Evolutionary conservation across 2,888 invertebrate species (phyloP).

Genomic region (Epirrhoe alternata): DNA sequence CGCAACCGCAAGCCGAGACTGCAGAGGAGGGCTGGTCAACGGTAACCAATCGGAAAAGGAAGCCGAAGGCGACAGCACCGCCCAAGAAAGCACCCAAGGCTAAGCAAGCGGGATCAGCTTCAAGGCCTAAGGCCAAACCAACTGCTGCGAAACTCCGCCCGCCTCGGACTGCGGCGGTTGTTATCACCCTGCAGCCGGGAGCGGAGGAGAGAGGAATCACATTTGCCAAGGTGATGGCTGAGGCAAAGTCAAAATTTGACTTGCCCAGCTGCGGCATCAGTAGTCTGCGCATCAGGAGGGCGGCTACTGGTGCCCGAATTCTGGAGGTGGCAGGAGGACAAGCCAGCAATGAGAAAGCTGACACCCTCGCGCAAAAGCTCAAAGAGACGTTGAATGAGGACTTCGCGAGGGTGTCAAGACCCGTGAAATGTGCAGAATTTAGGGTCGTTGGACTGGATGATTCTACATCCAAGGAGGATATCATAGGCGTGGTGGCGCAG

Average conservation of each 20-base stretch:
- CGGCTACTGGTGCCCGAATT: neutral
- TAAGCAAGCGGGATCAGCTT: no score
- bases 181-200: no score
- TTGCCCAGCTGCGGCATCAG: neutral
- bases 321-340: neutral
- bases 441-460: neutral
- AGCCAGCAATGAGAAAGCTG: neutral
- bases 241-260: neutral
- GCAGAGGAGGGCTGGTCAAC: neutral
- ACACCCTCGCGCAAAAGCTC: neutral
- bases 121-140: neutral
- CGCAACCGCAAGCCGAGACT: neutral
- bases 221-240: neutral
- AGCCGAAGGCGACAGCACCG: neutral
- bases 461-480: neutral
- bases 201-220: neutral
- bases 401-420: neutral
- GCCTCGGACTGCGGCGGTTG: no score
- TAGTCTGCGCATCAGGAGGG: neutral
- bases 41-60: neutral
- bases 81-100: no score
- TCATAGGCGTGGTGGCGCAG: neutral
- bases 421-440: neutral
- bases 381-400: neutral
- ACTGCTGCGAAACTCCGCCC: neutral